Evolutionary conservation across 2,888 invertebrate species (phyloP).

Genomic region (Sarcophaga caerulescens): DNA sequence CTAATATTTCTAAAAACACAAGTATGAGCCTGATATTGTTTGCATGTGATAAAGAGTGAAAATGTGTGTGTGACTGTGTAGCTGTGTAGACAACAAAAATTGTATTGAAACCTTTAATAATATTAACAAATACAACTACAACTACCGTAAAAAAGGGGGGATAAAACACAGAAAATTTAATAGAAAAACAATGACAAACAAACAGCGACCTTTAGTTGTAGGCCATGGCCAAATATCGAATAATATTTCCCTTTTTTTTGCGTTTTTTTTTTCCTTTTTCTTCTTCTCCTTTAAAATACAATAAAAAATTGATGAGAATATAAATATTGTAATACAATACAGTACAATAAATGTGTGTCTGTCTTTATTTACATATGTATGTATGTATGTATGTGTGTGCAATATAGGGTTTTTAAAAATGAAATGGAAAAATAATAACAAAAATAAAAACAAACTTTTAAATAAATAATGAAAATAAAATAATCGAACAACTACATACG

Average conservation of each 20-base stretch:
- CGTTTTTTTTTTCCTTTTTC: no score
- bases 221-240: slow-evolving; percentile 55
- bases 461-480: background rate
- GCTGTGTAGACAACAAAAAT: background rate
- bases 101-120: slow-evolving; percentile 23
- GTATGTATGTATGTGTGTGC: background rate
- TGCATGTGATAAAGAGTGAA: no score
- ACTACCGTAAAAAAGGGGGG: background rate
- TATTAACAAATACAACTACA: slow-evolving; percentile 5
- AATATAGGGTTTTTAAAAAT: no score
- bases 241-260: slow-evolving; percentile 10
- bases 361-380: background rate
- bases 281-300: no score
- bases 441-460: background rate
- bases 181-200: slow-evolving; percentile 23
- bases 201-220: slow-evolving; percentile 41
- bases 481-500: background rate
- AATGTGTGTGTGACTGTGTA: no score
- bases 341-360: background rate
- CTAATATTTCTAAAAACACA: no score
- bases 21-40: no score
- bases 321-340: background rate
- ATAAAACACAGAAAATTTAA: background rate
- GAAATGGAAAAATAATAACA: no score
- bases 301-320: no score